Conservation (phyloP, 2,797 vertebrate species). For the Eospalax fontanierii region DNA sequence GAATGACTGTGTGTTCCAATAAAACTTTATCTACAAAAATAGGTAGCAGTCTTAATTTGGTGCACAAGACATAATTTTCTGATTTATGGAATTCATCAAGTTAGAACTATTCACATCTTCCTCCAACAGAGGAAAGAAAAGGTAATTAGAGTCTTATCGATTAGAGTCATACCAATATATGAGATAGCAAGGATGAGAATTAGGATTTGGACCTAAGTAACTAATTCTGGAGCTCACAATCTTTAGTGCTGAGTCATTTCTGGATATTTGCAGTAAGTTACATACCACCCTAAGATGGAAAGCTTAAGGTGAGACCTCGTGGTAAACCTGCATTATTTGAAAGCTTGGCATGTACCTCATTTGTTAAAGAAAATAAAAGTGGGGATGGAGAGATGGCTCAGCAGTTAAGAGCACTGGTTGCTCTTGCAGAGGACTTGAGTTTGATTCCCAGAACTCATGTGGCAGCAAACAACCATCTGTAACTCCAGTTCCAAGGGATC, state of each 20-base stretch:
- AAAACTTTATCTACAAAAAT: slow-evolving; percentile 69
- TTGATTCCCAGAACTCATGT: too few relatives aligned
- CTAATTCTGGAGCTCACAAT: slow-evolving; percentile 13
- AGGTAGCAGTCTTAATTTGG: background rate
- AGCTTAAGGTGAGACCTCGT: background rate
- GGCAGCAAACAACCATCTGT: too few relatives aligned
- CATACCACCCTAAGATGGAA: background rate
- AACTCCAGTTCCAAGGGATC: too few relatives aligned
- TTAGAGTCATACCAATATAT: background rate
- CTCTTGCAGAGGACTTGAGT: too few relatives aligned
- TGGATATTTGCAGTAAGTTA: background rate
- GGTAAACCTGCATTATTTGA: slow-evolving; percentile 23
- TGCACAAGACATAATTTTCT: background rate
- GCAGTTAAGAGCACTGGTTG: too few relatives aligned
- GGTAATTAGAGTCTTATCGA: background rate
- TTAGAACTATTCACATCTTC: slow-evolving; percentile 23
- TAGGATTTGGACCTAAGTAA: slow-evolving; percentile 8
- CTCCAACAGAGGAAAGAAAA: slow-evolving; percentile 23
- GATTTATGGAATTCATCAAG: background rate
- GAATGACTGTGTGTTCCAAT: slow-evolving; percentile 15
- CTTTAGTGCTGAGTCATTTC: background rate
- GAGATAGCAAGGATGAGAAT: background rate
- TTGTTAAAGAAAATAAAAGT: background rate
- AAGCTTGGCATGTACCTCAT: background rate
- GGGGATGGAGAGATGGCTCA: too few relatives aligned